Evolutionary conservation across 2,113 vertebrate genomes (phyloP).

Genomic region (Pteruthius melanotis): DNA sequence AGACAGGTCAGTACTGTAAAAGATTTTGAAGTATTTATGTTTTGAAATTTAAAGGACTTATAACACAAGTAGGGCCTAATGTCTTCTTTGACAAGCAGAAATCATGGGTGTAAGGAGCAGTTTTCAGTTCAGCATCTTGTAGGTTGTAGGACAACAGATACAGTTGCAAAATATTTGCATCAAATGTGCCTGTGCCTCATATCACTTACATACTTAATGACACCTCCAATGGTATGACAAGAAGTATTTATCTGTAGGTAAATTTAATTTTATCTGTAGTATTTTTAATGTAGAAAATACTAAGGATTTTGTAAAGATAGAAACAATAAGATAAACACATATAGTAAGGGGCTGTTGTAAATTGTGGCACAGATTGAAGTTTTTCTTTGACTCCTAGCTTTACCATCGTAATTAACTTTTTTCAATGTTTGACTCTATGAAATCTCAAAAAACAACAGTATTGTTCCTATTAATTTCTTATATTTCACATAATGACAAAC

Average conservation of each 20-base stretch:
- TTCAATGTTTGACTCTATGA: not conserved
- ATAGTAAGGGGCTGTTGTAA: not conserved
- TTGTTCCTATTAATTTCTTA: not conserved
- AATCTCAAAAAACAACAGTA: not conserved
- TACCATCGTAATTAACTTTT: not conserved
- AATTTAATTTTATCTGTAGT: not conserved
- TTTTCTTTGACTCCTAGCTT: not conserved
- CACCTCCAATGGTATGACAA: not conserved
- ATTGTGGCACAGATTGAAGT: not conserved
- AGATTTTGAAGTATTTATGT: not conserved
- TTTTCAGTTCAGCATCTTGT: not conserved
- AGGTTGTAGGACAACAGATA: too few species aligned
- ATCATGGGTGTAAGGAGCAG: not conserved
- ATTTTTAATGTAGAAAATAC: not conserved
- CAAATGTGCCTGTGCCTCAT: not conserved
- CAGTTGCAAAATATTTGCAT: too few species aligned
- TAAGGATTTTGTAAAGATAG: not conserved
- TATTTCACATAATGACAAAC: not conserved
- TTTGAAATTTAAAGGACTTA: not conserved
- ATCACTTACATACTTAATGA: not conserved
- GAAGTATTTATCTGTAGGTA: not conserved
- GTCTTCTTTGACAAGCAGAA: not conserved
- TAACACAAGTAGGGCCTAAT: too few species aligned
- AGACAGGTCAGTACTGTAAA: not conserved
- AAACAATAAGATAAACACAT: not conserved